Evolutionary conservation across 1,140 invertebrate species (phyloP).

Genomic region (Rhopalosiphum padi): DNA sequence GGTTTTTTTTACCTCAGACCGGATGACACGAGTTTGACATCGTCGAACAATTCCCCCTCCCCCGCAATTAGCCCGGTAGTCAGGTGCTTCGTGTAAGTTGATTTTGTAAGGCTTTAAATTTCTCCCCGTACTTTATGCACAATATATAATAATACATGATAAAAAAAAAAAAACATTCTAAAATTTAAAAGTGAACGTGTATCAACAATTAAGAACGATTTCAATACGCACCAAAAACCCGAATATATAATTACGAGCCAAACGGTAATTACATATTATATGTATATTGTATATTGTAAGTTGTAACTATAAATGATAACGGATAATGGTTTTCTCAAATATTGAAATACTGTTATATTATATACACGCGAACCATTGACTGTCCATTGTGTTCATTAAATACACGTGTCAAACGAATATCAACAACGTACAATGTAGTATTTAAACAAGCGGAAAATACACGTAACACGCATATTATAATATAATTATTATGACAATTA

Average conservation of each 20-base stretch:
- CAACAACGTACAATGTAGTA: background rate
- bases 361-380: background rate
- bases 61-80: background rate
- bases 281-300: background rate
- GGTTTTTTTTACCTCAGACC: background rate
- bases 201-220: background rate
- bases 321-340: background rate
- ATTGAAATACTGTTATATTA: background rate
- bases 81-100: constrained; percentile 29
- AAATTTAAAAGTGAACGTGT: background rate
- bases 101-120: constrained; percentile 34
- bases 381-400: background rate
- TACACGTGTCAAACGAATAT: background rate
- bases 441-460: background rate
- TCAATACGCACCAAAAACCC: background rate
- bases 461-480: background rate
- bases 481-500: background rate
- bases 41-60: background rate
- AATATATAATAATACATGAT: background rate
- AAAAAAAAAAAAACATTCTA: background rate
- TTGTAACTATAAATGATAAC: background rate
- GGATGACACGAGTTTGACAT: background rate
- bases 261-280: background rate
- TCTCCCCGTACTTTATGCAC: background rate
- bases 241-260: background rate